phyloP scores from a whole-genome alignment of 2,888 invertebrate genomes.

The Euclidia mi region DNA sequence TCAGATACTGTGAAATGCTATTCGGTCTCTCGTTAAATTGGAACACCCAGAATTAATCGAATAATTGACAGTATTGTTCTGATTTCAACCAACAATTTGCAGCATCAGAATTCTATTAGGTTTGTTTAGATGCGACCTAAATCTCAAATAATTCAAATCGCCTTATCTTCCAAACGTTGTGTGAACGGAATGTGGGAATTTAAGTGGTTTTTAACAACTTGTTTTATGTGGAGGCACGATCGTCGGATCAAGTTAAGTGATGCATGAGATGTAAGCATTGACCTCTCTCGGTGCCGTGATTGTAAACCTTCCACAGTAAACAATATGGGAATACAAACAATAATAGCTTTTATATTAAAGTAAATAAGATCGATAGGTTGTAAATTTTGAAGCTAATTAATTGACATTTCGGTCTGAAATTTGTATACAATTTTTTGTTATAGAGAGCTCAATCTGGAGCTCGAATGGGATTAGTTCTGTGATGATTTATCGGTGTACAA shows the following conservation, averaged over 20 bases:
- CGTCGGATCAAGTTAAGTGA: constrained; percentile 43
- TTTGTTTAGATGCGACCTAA: constrained; percentile 53
- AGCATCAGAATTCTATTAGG: constrained; percentile 56
- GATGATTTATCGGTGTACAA: constrained; percentile 44
- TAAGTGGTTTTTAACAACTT: constrained; percentile 41
- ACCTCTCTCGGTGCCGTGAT: constrained; percentile 31
- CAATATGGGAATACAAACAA: constrained; percentile 17
- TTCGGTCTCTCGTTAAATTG: constrained; percentile 63
- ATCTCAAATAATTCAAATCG: constrained; percentile 56
- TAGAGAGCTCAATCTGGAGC: constrained; percentile 23
- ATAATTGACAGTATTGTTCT: constrained; percentile 65
- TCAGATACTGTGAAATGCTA: constrained; percentile 57
- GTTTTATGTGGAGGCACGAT: constrained; percentile 43
- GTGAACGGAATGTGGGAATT: constrained; percentile 28
- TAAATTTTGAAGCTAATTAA: constrained; percentile 9
- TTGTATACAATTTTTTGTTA: constrained; percentile 11
- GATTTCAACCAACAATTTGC: constrained; percentile 56
- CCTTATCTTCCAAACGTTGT: constrained; percentile 36
- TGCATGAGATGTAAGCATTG: constrained; percentile 36
- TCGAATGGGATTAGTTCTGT: constrained; percentile 26
- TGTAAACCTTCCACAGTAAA: constrained; percentile 20
- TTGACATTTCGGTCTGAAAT: constrained; percentile 9
- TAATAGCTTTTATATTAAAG: constrained; percentile 6
- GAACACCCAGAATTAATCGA: constrained; percentile 59
- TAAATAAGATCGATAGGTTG: constrained; percentile 18